A percentile compares a stretch with the other conserved stretches of the same genome.
These are phyloP conservation scores for Thinocorus orbignyianus DNA, from an alignment of 2,113 vertebrate species.

Conservation along the genomic window DNA sequence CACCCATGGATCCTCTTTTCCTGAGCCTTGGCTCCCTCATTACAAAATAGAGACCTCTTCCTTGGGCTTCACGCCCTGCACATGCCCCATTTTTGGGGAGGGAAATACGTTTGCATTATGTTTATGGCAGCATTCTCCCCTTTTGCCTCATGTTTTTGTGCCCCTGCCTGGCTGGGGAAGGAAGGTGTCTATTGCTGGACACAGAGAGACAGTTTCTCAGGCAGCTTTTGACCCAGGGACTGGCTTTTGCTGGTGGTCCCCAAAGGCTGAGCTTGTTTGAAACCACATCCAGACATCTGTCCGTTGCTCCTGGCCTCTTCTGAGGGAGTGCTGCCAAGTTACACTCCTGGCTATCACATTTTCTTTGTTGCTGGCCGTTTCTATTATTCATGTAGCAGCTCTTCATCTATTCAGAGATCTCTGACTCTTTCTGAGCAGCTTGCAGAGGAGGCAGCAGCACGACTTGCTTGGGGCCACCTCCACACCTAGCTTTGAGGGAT, in stretches of 20 bases:
- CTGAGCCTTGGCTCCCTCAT: background rate
- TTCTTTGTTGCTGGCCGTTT: background rate
- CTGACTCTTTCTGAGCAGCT: background rate
- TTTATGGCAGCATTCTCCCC: background rate
- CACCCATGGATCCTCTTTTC: background rate
- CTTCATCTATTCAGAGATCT: background rate
- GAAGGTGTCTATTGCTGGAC: background rate
- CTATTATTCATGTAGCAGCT: background rate
- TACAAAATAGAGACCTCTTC: background rate
- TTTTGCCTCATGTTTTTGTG: background rate
- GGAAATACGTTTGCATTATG: background rate
- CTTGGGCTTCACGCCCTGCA: background rate
- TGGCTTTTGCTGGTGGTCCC: background rate
- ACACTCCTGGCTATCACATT: background rate
- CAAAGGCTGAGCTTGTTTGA: background rate
- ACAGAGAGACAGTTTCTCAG: background rate
- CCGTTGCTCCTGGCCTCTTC: background rate
- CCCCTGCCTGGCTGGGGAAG: rapidly evolving
- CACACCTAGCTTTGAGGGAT: background rate
- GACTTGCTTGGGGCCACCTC: background rate
- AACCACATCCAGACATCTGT: background rate
- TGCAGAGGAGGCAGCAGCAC: background rate
- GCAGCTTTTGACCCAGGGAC: background rate
- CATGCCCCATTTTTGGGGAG: rapidly evolving
- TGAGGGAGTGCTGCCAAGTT: rapidly evolving